These are phyloP conservation scores for Callimorpha dominula DNA, from an alignment of 2,888 invertebrate genomes.

Conservation along the genomic window DNA sequence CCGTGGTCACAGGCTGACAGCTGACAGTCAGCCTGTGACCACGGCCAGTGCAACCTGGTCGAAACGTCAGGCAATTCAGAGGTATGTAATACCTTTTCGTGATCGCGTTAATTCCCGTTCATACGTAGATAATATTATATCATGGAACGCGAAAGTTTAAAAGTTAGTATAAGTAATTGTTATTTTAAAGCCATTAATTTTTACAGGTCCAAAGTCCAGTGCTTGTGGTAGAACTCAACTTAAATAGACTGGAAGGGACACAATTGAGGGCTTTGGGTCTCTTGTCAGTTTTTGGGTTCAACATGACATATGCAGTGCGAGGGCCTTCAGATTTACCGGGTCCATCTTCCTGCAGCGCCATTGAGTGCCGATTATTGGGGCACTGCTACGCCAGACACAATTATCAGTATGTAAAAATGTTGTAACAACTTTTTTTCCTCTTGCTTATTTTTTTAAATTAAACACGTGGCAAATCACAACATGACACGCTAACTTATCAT, in stretches of 20 bases:
- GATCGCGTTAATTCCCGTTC: no score
- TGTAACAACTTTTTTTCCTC: not conserved
- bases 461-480: no score
- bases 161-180: not conserved
- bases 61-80: no score
- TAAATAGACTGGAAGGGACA: constrained; percentile 91
- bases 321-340: constrained; percentile 79
- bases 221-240: constrained; percentile 91
- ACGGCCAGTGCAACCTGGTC: no score
- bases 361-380: constrained; percentile 94
- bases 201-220: constrained; percentile 89
- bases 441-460: no score
- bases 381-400: constrained; percentile 91
- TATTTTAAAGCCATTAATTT: not conserved
- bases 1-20: no score
- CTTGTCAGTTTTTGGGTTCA: constrained; percentile 96
- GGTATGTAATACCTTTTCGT: no score
- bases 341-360: constrained; percentile 90
- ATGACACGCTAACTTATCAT: no score
- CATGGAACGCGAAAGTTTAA: no score
- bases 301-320: constrained; percentile 95
- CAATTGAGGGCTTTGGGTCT: constrained; percentile 94
- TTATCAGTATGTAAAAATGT: constrained; percentile 88
- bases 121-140: no score
- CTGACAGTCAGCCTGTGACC: no score